phyloP scores from a whole-genome alignment of 1,140 invertebrate species.

The Polypedilum vanderplanki region DNA sequence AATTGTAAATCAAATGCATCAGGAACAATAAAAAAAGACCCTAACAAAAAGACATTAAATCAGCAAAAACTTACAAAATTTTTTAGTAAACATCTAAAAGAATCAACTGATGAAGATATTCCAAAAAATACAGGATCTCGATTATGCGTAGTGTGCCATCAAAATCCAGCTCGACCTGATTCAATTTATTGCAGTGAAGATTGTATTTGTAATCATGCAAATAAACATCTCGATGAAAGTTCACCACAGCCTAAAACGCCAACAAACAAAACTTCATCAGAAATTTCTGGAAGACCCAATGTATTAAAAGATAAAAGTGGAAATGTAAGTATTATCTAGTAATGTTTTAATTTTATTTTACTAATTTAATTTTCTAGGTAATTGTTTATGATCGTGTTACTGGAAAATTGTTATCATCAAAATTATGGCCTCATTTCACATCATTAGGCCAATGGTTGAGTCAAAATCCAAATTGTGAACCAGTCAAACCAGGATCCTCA shows the following conservation, averaged over 20 bases:
- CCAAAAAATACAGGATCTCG: conserved; percentile 21
- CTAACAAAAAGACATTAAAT: conserved; percentile 20
- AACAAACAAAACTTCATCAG: conserved; percentile 36
- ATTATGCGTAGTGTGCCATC: conserved; percentile 61
- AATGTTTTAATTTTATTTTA: background rate
- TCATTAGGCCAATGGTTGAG: background rate
- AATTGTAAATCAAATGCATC: conserved; percentile 54
- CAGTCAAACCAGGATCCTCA: background rate
- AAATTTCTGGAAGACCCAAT: conserved; percentile 34
- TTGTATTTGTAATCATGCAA: conserved; percentile 78
- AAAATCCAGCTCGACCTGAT: conserved; percentile 58
- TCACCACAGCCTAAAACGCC: conserved; percentile 32
- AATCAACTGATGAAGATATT: background rate
- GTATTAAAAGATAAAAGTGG: background rate
- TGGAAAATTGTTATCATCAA: background rate
- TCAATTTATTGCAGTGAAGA: conserved; percentile 82
- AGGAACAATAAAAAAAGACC: conserved; percentile 34
- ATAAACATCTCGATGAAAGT: conserved; percentile 41
- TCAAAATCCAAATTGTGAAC: conserved; percentile 16
- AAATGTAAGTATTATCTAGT: background rate
- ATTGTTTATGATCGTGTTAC: background rate
- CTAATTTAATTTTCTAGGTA: conserved; percentile 12
- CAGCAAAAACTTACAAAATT: conserved; percentile 30
- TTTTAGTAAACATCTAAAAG: conserved; percentile 14
- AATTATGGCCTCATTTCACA: background rate